Evolutionary conservation across 2,888 invertebrate species (phyloP), one percentile per base, ranked within the genome.

Genomic region (Trypoxylon attenuatum): DNA sequence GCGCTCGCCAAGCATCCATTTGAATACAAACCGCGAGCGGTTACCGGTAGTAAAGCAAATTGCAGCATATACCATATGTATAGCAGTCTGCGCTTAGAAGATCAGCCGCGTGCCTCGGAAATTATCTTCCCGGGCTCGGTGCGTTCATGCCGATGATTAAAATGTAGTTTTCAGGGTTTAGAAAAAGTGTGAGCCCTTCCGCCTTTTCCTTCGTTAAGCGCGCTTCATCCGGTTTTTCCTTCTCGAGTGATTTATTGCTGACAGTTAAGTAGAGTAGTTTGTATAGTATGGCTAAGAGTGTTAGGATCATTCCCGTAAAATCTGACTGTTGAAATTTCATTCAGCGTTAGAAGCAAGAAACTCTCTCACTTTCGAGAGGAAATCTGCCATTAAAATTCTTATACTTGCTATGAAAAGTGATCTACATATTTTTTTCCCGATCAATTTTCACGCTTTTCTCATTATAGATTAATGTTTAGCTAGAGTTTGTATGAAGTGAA

Each of bases 151-250:
- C 57, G 59, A 69, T 73, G 73, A 73, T 72, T 72, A 69, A 69
- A 72, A 73, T 62, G 65, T 69, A 65, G 69, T 72, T 72, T 72
- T 56, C 73, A 52, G 57, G 66, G 66, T 55, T 72, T 62, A 59
- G 56, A 56, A 69, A 59, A 69, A 72, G 62, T 56, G 59, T 53
- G 50, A 22, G 22, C 18, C 53, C 41, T 39, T 47, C 43, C 23
- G 25, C 43, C 38, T 38, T 69, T 56, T 65, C 52, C 41, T 18
- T 38, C 22, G 23, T 18, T 38, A 25, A 58, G 57, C 49, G 53
- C 52, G 49, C 39, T 41, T 18, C 19, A 27, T 41, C 57, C 51
- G 56, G n/a, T n/a, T n/a, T 58, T 63, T 63, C 53, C 52, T 21
- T 47, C 8, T 21, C 19, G 33, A 19, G 49, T 53, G 72, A 71